These are phyloP conservation scores for Mellilla xanthometata DNA, from an alignment of 2,888 invertebrate genomes.

Conservation along the genomic window DNA sequence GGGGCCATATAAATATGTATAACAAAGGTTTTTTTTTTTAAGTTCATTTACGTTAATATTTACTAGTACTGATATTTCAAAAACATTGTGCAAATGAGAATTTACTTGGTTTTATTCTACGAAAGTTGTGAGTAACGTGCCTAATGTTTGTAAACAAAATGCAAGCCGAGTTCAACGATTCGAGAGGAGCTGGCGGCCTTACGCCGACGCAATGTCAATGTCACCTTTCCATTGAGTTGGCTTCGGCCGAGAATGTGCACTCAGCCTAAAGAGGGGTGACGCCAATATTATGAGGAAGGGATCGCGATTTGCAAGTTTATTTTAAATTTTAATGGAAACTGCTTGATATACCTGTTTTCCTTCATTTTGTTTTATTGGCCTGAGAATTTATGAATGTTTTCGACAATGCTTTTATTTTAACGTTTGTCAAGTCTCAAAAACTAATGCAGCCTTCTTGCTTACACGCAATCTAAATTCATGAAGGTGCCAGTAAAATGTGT, in stretches of 20 bases:
- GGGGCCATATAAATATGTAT: no score
- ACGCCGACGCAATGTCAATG: conserved; percentile 67
- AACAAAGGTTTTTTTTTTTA: no score
- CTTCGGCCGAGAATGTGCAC: conserved; percentile 10
- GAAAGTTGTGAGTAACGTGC: no score
- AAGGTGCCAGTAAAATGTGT: no score
- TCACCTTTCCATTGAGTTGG: conserved; percentile 58
- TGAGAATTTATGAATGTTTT: not conserved
- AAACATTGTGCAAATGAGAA: no score
- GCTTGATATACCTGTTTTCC: not conserved
- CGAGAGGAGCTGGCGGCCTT: conserved; percentile 35
- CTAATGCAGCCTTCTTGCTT: no score
- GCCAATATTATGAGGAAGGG: conserved; percentile 11
- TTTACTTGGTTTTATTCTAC: no score
- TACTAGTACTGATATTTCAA: no score
- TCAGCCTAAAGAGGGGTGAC: conserved; percentile 3
- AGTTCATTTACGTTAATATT: no score
- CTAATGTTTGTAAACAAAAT: conserved; percentile 48
- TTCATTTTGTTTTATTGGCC: not conserved
- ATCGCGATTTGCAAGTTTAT: conserved; percentile 5
- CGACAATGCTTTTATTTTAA: no score
- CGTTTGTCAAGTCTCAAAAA: no score
- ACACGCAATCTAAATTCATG: no score
- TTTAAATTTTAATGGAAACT: conserved; percentile 1
- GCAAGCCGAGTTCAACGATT: conserved; percentile 59